phyloP scores from a whole-genome alignment of 2,113 vertebrate genomes.

The Clinocottus analis region DNA sequence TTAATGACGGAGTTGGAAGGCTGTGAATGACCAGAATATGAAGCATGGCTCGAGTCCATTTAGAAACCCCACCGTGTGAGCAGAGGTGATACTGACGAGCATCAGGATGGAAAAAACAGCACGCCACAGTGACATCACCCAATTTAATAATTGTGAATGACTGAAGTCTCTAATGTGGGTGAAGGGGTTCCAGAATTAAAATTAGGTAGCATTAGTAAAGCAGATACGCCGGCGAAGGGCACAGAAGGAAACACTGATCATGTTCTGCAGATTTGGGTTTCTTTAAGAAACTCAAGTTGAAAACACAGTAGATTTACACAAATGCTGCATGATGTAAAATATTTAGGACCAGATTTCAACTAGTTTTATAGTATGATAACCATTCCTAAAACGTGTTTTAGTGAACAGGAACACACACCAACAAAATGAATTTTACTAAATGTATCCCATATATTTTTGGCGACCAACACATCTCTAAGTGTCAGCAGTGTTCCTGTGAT shows the following conservation, averaged over 20 bases:
- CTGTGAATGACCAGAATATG: slow-evolving; percentile 64
- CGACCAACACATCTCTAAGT: background rate
- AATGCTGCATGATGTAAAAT: slow-evolving; percentile 29
- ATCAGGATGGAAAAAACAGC: background rate
- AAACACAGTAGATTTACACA: slow-evolving; percentile 29
- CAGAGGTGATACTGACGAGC: slow-evolving; percentile 43
- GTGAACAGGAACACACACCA: background rate
- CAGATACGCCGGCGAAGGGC: slow-evolving; percentile 27
- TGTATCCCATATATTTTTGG: background rate
- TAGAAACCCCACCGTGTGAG: slow-evolving; percentile 26
- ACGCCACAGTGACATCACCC: slow-evolving; percentile 49
- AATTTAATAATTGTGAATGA: slow-evolving; percentile 51
- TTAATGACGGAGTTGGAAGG: slow-evolving; percentile 66
- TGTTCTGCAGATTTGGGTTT: slow-evolving; percentile 17
- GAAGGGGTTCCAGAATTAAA: slow-evolving; percentile 51
- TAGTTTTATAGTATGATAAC: background rate
- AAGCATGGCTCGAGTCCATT: slow-evolving; percentile 50
- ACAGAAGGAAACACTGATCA: background rate
- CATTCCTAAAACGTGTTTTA: background rate
- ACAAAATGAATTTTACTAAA: background rate
- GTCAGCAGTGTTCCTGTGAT: background rate
- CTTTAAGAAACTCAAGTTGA: slow-evolving; percentile 1
- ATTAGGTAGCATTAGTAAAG: slow-evolving; percentile 39
- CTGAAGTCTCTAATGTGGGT: slow-evolving; percentile 38
- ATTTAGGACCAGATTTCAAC: background rate